These are phyloP conservation scores for Macrophya annulata DNA, from an alignment of 2,888 invertebrate species.

Conservation along the genomic window DNA sequence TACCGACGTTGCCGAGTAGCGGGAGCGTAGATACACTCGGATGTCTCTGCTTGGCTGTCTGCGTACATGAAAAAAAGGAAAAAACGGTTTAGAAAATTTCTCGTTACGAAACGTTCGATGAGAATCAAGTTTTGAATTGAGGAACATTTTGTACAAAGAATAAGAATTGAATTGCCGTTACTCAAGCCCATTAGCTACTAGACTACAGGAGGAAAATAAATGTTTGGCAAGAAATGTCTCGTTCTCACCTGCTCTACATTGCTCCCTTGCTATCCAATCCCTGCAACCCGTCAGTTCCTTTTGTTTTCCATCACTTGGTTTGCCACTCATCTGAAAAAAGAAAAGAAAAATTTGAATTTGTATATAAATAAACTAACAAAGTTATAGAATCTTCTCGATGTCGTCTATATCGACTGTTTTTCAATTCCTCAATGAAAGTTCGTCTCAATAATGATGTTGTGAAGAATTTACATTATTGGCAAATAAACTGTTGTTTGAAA, in stretches of 20 bases:
- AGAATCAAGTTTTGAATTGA: background rate
- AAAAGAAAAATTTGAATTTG: background rate
- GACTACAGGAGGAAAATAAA: too few relatives aligned
- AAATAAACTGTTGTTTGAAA: background rate
- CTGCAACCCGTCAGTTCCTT: too few relatives aligned
- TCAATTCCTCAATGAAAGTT: background rate
- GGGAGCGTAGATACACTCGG: background rate
- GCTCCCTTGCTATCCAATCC: too few relatives aligned
- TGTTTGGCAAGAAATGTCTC: too few relatives aligned
- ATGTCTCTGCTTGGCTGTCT: constrained; percentile 7
- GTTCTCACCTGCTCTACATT: too few relatives aligned
- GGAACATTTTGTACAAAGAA: background rate
- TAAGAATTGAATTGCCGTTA: background rate
- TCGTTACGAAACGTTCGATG: background rate
- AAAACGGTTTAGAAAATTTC: background rate
- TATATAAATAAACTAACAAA: background rate
- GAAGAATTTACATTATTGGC: background rate
- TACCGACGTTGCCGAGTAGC: background rate
- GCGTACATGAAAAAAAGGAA: background rate
- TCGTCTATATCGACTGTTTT: too few relatives aligned
- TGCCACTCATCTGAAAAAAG: background rate
- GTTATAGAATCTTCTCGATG: background rate
- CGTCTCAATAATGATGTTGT: background rate
- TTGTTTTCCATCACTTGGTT: too few relatives aligned
- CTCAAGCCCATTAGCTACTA: too few relatives aligned